These are phyloP conservation scores for Remorina albescens DNA, from an alignment of 2,797 vertebrate species.

Conservation along the genomic window DNA sequence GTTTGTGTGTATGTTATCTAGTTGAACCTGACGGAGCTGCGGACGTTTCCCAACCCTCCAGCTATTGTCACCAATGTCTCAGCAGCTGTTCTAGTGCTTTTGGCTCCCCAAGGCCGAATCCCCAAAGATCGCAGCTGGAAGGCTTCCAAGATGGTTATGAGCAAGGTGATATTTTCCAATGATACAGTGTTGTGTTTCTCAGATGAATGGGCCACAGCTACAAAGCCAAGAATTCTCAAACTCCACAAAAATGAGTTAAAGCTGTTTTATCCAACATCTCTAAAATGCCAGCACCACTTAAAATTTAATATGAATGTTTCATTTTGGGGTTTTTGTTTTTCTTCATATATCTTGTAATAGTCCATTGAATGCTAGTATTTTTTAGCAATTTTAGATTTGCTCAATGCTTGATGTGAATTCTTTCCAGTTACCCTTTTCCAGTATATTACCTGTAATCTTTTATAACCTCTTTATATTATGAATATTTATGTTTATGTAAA, in stretches of 20 bases:
- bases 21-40: conserved; percentile 86
- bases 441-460: conserved; percentile 1
- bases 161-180: conserved; percentile 82
- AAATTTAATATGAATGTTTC: not conserved
- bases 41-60: conserved; percentile 84
- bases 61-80: conserved; percentile 78
- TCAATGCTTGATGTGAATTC: not conserved
- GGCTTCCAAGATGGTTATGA: conserved; percentile 84
- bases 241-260: conserved; percentile 21
- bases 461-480: conserved; percentile 7
- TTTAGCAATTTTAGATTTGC: not conserved
- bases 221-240: conserved; percentile 7
- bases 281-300: not conserved
- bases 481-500: no score
- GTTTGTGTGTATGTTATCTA: conserved; percentile 53
- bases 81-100: conserved; percentile 79
- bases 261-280: conserved; percentile 1
- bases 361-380: not conserved
- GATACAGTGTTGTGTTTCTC: not conserved
- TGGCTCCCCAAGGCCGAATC: conserved; percentile 79
- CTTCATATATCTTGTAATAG: conserved; percentile 2
- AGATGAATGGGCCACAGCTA: conserved; percentile 16
- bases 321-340: not conserved
- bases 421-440: not conserved
- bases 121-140: conserved; percentile 88